These are phyloP conservation scores for Aphelinus certus DNA, from an alignment of 1,140 invertebrate genomes.

Conservation along the genomic window DNA sequence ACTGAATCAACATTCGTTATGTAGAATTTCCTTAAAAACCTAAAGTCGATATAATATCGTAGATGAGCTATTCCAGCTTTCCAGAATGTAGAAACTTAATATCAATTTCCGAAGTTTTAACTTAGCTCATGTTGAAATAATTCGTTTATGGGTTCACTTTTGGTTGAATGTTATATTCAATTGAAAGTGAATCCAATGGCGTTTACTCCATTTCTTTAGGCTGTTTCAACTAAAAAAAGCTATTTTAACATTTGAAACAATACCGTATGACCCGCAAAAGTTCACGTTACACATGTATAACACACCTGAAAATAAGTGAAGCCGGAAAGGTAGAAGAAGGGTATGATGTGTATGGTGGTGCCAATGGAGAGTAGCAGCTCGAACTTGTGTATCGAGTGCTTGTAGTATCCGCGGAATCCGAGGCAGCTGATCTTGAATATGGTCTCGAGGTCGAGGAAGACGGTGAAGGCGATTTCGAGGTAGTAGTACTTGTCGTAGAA, in stretches of 20 bases:
- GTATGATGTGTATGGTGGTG: conserved; percentile 95
- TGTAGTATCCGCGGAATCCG: conserved; percentile 92
- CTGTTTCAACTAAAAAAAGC: not conserved
- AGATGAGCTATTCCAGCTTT: too few relatives aligned
- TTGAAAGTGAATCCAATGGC: too few relatives aligned
- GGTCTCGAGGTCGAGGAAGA: conserved; percentile 94
- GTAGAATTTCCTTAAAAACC: too few relatives aligned
- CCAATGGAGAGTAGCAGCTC: conserved; percentile 93
- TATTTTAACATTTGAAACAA: not conserved
- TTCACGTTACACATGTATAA: conserved; percentile 1
- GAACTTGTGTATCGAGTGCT: conserved; percentile 98
- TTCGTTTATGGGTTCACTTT: too few relatives aligned
- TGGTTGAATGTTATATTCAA: too few relatives aligned
- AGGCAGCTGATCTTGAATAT: conserved; percentile 98
- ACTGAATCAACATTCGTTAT: too few relatives aligned
- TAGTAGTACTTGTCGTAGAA: conserved; percentile 95
- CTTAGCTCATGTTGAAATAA: too few relatives aligned
- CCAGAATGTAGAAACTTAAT: too few relatives aligned
- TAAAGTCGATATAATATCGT: too few relatives aligned
- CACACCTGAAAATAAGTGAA: conserved; percentile 96
- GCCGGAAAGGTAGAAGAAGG: conserved; percentile 88
- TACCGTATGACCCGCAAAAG: too few relatives aligned
- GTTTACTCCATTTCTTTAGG: too few relatives aligned
- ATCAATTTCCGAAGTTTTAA: too few relatives aligned
- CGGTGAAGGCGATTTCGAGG: conserved; percentile 94